Base-by-base conservation (phyloP, 2,797 vertebrate genomes). In the Apogon hyalosoma region DNA sequence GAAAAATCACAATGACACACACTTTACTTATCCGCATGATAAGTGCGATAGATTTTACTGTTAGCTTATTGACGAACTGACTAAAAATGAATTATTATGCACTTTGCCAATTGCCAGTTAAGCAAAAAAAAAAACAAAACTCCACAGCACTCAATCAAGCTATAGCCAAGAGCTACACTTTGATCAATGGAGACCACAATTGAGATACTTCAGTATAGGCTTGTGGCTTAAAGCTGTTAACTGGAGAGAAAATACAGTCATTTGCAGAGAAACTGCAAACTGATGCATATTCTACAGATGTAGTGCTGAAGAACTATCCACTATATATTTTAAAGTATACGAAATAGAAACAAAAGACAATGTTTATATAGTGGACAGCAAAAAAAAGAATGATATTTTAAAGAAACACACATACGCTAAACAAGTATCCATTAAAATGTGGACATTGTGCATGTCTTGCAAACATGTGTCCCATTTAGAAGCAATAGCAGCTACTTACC, bases 1-100 rank as follows among this genome's bases (percentile, higher is more conserved):
- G 69, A 79, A 82, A 84, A 82, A 69, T 80, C 61, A 67, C 75
- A 68, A 67, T 74, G 75, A 88, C 75, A 78, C 78, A 58, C 52
- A 21, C 69, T 83, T 86, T 78, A 85, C 73, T 79, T 83, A 77
- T 80, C 57, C 63, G 50, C 57, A 68, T 82, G 79, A 82, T 79
- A 86, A 89, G 81, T 77, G 69, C 73, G 87, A 87, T 87, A 57
- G 91, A 88, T 90, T 90, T 85, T 69, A 77, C 75, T 73, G 85
- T 90, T 87, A 85, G 71, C 64, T 84, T 75, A 92, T 88, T 75
- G 88, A 90, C 61, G 63, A 87, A 76, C 68, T 86, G 79, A 75
- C 88, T 79, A 68, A 87, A 91, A 89, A 90, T 90, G 74, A 87
- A 66, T 81, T 84, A 91, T 91, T 82, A 73, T 60, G 75, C 85